phyloP scores from a whole-genome alignment of 2,888 invertebrate genomes.

The Axea sp. region DNA sequence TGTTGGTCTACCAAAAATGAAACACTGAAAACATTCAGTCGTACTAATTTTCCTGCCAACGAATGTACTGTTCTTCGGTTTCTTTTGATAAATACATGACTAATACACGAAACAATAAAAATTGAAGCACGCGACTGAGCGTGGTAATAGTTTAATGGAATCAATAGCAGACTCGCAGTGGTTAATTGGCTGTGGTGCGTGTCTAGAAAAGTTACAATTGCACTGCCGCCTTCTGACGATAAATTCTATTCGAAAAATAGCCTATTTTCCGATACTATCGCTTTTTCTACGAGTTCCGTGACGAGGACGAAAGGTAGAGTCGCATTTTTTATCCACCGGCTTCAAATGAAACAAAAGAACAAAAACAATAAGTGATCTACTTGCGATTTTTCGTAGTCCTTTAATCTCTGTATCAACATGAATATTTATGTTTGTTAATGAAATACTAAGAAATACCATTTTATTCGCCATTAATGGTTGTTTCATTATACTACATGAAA shows the following conservation, averaged over 20 bases:
- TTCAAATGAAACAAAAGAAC: no score
- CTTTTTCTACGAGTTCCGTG: conserved; percentile 27
- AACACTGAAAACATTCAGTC: background rate
- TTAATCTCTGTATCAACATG: no score
- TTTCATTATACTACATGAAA: no score
- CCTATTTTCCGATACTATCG: conserved; percentile 42
- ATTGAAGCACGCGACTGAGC: conserved; percentile 48
- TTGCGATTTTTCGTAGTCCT: no score
- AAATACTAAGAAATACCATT: no score
- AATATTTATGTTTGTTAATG: no score
- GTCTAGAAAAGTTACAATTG: conserved; percentile 46
- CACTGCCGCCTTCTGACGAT: conserved; percentile 33
- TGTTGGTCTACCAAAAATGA: background rate
- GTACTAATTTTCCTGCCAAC: conserved; percentile 17
- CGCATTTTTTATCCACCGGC: no score
- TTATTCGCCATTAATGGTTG: no score
- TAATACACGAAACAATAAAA: conserved; percentile 49
- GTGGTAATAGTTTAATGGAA: conserved; percentile 45
- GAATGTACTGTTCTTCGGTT: conserved; percentile 19
- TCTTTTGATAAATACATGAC: conserved; percentile 34
- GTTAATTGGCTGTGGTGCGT: conserved; percentile 49
- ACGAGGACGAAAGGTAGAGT: conserved; percentile 15
- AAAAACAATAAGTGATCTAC: no score
- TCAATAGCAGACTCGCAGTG: conserved; percentile 41
- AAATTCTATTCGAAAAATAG: conserved; percentile 49